Conservation (phyloP, 2,113 vertebrate species). For the Trematocara stigmaticum region DNA sequence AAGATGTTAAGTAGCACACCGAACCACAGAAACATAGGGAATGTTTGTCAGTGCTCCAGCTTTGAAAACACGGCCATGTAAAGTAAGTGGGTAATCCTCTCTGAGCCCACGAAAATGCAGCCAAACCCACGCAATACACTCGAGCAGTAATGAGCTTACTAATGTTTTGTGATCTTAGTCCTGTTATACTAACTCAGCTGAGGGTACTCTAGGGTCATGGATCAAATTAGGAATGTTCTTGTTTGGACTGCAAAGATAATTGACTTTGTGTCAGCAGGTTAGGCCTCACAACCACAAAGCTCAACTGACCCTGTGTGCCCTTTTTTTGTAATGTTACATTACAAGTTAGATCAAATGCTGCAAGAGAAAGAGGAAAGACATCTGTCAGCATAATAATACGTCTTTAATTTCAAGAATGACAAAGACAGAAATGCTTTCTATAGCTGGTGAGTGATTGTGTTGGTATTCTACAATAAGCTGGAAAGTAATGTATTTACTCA, state of each 20-base stretch:
- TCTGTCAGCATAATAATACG: background rate
- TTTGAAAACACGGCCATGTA: background rate
- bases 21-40: background rate
- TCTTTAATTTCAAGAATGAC: background rate
- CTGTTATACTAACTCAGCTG: constrained; percentile 3
- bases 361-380: background rate
- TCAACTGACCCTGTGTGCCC: background rate
- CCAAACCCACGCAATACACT: background rate
- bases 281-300: background rate
- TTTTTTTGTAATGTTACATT: background rate
- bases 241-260: background rate
- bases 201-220: background rate
- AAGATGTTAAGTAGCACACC: background rate
- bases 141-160: constrained; percentile 31
- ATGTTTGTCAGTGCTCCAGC: background rate
- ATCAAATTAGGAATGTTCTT: background rate
- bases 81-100: constrained; percentile 15
- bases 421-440: background rate
- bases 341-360: background rate
- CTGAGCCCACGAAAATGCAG: constrained; percentile 7
- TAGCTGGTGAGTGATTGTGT: background rate
- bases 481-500: background rate
- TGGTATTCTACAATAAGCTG: background rate
- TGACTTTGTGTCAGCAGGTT: background rate
- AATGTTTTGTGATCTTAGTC: constrained; percentile 32